Percentiles rank a stretch among this genome's conserved stretches.
Evolutionary conservation across 2,888 invertebrate genomes (phyloP).

Genomic region (Camponotus fellah): DNA sequence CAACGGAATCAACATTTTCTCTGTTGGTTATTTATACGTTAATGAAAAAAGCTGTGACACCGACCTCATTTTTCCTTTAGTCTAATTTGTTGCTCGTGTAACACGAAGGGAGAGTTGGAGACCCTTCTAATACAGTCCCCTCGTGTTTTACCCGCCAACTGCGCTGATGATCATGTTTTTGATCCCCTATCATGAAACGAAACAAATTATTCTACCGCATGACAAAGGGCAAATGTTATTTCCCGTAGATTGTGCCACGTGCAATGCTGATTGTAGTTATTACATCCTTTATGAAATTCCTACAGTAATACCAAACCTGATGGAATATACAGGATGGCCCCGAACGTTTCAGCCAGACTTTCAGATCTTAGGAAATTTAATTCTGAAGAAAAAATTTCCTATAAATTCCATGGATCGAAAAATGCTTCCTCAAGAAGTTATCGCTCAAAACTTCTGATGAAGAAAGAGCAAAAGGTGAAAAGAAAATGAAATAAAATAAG

Average conservation of each 20-base stretch:
- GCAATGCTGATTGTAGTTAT: neutral
- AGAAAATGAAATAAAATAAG: too few relatives aligned
- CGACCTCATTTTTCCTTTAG: neutral
- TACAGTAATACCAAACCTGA: too few relatives aligned
- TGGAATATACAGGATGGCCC: neutral
- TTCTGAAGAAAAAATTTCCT: too few relatives aligned
- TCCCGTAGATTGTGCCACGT: constrained; percentile 38
- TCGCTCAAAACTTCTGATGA: too few relatives aligned
- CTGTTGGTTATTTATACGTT: neutral
- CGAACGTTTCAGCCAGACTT: too few relatives aligned
- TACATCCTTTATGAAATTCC: neutral
- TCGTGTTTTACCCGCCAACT: constrained; percentile 9
- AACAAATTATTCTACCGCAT: constrained; percentile 36
- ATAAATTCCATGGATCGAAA: too few relatives aligned
- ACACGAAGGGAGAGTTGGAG: constrained; percentile 21
- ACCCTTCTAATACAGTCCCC: neutral
- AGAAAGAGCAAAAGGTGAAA: too few relatives aligned
- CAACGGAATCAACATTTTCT: neutral
- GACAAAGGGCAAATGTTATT: constrained; percentile 31
- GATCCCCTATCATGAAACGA: constrained; percentile 43
- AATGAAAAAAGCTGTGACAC: constrained; percentile 12
- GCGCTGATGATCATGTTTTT: constrained; percentile 28
- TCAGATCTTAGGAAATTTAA: too few relatives aligned
- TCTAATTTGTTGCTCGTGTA: constrained; percentile 34
- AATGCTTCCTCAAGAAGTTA: too few relatives aligned